Conservation (phyloP, 1,140 invertebrate genomes). For the Choristoneura fumiferana region DNA sequence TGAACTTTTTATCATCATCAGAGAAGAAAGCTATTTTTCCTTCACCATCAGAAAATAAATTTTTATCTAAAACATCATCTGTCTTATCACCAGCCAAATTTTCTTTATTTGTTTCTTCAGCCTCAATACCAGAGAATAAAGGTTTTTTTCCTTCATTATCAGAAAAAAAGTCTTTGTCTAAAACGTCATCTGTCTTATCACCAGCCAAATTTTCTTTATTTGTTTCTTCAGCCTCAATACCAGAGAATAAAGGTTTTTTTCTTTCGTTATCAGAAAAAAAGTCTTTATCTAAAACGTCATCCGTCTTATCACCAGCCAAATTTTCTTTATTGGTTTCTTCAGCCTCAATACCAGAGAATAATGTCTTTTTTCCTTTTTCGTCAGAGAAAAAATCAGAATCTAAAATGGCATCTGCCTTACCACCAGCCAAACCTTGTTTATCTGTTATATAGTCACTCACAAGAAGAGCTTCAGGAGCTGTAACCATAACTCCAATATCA, state of each 20-base stretch:
- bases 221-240: neutral
- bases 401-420: too few species aligned
- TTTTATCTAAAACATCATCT: neutral
- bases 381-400: neutral
- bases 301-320: too few species aligned
- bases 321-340: too few species aligned
- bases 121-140: neutral
- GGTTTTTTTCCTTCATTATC: neutral
- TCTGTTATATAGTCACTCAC: too few species aligned
- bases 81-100: neutral
- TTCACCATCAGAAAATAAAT: neutral
- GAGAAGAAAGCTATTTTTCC: neutral
- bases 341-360: neutral
- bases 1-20: neutral
- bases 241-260: neutral
- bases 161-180: neutral
- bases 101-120: neutral
- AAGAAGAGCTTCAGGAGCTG: too few species aligned
- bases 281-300: too few species aligned
- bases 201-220: neutral
- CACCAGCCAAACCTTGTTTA: too few species aligned
- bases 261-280: neutral
- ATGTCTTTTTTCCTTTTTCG: neutral
- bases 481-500: too few species aligned
- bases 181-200: neutral